phyloP scores from a whole-genome alignment of 23 tunicate genomes.

The Halocynthia aurantium region DNA sequence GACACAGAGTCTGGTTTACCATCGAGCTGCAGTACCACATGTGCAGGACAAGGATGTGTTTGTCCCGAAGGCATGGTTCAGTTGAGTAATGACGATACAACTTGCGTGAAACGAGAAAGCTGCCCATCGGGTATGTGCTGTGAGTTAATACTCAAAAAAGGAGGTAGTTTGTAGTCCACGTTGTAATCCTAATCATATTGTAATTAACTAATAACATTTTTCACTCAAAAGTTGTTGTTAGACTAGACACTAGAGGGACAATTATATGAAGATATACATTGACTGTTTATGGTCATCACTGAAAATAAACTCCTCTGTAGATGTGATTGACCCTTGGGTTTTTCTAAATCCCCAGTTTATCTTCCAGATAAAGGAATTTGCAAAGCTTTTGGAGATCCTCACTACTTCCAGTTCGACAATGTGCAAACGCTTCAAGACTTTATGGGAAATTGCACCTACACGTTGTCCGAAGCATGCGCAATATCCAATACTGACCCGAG shows the following conservation, averaged over 20 bases:
- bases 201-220: too few relatives aligned
- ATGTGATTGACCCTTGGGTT: too few relatives aligned
- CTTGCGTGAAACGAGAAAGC: slow-evolving; percentile 1
- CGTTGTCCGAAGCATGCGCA: slow-evolving; percentile 42
- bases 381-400: slow-evolving; percentile 78
- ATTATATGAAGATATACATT: too few relatives aligned
- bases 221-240: too few relatives aligned
- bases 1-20: neutral
- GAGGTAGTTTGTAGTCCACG: too few relatives aligned
- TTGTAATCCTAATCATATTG: too few relatives aligned
- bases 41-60: slow-evolving; percentile 5
- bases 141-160: too few relatives aligned
- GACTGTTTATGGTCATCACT: too few relatives aligned
- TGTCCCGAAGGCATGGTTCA: slow-evolving; percentile 17
- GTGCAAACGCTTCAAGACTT: slow-evolving; percentile 47
- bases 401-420: slow-evolving; percentile 55
- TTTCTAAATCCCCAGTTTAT: too few relatives aligned
- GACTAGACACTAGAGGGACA: too few relatives aligned
- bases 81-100: neutral
- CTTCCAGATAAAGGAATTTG: slow-evolving; percentile 34
- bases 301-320: too few relatives aligned
- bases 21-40: neutral
- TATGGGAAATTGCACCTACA: slow-evolving; percentile 59
- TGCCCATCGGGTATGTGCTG: neutral
- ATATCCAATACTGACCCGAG: slow-evolving; percentile 40